Conservation (phyloP, 2,888 invertebrate genomes). For the Fabriciana adippe region DNA sequence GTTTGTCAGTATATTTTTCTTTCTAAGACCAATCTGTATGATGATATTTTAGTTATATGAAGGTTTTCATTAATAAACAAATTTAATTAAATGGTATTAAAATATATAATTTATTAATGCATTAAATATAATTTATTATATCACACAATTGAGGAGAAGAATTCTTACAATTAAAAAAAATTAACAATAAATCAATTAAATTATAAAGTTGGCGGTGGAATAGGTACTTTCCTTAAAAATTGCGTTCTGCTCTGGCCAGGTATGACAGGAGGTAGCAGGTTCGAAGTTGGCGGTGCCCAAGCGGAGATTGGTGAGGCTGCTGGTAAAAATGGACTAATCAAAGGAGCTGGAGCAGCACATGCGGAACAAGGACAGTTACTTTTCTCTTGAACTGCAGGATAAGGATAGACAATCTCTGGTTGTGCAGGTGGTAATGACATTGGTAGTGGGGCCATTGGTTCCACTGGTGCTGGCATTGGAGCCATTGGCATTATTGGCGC, state of each 20-base stretch:
- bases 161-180: constrained; percentile 29
- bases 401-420: constrained; percentile 1
- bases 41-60: too few species aligned
- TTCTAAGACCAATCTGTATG: too few species aligned
- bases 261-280: constrained; percentile 49
- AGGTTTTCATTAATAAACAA: too few species aligned
- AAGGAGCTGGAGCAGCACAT: constrained; percentile 29
- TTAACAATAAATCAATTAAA: constrained; percentile 14
- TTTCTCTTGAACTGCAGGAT: constrained; percentile 23
- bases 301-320: constrained; percentile 55
- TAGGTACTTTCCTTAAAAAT: constrained; percentile 60
- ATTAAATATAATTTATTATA: not conserved
- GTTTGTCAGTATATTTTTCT: too few species aligned
- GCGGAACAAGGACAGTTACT: constrained; percentile 28
- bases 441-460: constrained; percentile 8
- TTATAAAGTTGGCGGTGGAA: constrained; percentile 57
- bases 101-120: not conserved
- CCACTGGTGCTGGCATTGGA: constrained; percentile 1
- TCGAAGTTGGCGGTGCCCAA: constrained; percentile 46
- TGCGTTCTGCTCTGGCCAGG: constrained; percentile 52
- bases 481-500: constrained; percentile 11
- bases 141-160: constrained; percentile 8
- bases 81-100: too few species aligned
- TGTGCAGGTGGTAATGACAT: constrained; percentile 1
- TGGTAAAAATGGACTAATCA: constrained; percentile 53